Evolutionary conservation across 2,797 vertebrate species (phyloP).

Genomic region (Macropodus opercularis): DNA sequence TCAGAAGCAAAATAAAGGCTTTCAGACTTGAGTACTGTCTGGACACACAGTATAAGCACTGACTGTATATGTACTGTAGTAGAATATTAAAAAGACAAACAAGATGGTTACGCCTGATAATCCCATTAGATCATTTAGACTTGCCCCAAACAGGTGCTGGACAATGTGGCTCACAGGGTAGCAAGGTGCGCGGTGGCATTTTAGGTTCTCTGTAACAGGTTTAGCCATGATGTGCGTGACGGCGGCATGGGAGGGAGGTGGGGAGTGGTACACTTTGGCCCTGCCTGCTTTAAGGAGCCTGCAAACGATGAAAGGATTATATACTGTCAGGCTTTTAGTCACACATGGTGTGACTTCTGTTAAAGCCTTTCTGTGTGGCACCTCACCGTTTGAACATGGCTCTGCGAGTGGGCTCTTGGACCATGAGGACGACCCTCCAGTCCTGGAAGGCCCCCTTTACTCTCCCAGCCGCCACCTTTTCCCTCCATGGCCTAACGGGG

Average conservation of each 20-base stretch:
- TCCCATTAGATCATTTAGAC: too few relatives aligned
- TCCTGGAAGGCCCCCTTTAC: conserved; percentile 91
- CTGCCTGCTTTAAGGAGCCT: conserved; percentile 81
- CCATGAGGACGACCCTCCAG: conserved; percentile 90
- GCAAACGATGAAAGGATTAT: conserved; percentile 6
- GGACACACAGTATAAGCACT: too few relatives aligned
- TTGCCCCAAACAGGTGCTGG: conserved; percentile 91
- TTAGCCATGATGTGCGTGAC: conserved; percentile 81
- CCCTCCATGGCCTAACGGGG: conserved; percentile 78
- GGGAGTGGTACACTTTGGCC: conserved; percentile 69
- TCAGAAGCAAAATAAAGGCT: background rate
- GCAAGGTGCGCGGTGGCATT: conserved; percentile 67
- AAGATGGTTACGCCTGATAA: background rate
- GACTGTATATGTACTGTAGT: background rate
- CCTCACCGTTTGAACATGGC: conserved; percentile 88
- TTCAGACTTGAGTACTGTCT: background rate
- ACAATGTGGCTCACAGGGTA: conserved; percentile 87
- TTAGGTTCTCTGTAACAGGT: conserved; percentile 54
- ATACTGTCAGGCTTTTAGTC: background rate
- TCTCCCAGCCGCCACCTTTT: conserved; percentile 75
- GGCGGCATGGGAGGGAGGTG: conserved; percentile 44
- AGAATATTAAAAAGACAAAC: background rate
- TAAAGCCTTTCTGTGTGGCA: background rate
- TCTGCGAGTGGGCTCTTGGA: conserved; percentile 78
- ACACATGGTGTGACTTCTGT: background rate